Percentiles rank a stretch among this genome's conserved stretches.
These are phyloP conservation scores for Marmota flaviventris DNA, from an alignment of 2,113 vertebrate species.

Conservation along the genomic window DNA sequence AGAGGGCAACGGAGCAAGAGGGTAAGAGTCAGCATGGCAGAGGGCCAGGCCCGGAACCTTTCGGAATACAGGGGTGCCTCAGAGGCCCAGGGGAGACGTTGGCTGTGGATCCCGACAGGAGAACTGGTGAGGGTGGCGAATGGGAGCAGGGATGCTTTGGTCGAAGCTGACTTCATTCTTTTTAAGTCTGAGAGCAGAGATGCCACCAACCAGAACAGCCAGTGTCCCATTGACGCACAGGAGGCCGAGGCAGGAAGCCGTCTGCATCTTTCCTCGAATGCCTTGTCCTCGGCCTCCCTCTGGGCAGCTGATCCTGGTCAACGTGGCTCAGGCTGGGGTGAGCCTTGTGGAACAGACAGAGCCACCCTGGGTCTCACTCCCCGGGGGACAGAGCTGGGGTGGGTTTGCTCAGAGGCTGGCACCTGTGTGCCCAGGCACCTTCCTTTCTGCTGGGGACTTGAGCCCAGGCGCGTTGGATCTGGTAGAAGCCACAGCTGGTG, in stretches of 20 bases:
- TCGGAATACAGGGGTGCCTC: background rate
- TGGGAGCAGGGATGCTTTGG: background rate
- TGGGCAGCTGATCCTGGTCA: background rate
- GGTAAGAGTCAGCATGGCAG: background rate
- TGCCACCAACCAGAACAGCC: background rate
- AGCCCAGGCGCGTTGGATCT: background rate
- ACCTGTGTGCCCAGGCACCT: background rate
- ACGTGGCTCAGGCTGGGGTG: background rate
- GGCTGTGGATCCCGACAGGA: background rate
- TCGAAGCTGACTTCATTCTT: background rate
- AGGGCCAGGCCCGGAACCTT: background rate
- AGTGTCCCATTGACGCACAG: background rate
- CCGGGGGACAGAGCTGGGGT: background rate
- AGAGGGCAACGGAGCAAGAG: background rate
- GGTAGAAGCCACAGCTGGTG: background rate
- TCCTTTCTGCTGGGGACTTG: background rate
- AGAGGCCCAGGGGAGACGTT: background rate
- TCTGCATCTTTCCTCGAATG: background rate
- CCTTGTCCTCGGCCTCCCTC: background rate
- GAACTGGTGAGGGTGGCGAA: background rate
- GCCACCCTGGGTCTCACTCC: rapidly evolving
- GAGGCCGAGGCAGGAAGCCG: background rate
- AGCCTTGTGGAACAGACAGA: background rate
- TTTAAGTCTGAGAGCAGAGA: background rate
- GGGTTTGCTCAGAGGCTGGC: background rate